Percentiles rank a stretch among this genome's conserved stretches.
Evolutionary conservation across 2,797 vertebrate genomes (phyloP).

Genomic region (Phyllotis vaccarum): DNA sequence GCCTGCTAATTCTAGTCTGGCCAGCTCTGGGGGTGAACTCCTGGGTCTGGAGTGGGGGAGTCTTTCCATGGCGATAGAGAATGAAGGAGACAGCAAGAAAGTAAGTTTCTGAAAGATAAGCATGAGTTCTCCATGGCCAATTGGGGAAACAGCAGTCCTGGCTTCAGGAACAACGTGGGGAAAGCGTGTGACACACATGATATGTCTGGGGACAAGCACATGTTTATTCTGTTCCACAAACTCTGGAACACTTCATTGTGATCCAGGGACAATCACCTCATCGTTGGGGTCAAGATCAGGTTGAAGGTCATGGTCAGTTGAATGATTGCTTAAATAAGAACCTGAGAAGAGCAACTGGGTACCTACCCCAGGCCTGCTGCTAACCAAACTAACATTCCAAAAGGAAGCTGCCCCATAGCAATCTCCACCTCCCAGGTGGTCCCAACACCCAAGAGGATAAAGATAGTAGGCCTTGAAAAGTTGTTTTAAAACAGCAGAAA

Average conservation of each 20-base stretch:
- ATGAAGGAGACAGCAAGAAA: neutral
- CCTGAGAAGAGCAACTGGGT: neutral
- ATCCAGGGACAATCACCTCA: neutral
- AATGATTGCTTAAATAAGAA: neutral
- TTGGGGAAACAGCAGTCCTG: neutral
- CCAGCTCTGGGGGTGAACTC: neutral
- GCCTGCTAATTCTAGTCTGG: neutral
- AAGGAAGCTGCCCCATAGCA: neutral
- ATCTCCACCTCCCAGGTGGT: neutral
- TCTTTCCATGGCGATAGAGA: neutral
- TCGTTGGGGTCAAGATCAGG: neutral
- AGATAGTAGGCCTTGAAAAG: neutral
- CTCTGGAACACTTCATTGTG: neutral
- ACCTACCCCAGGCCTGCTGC: neutral
- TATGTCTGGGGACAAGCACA: neutral
- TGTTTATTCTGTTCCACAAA: neutral
- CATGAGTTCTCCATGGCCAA: neutral
- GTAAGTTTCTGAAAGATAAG: neutral
- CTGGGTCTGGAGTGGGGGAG: rapidly evolving
- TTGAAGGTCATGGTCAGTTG: neutral
- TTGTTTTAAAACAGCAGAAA: neutral
- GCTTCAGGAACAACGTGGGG: neutral
- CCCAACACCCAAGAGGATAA: neutral
- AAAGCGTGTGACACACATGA: neutral
- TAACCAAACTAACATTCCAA: neutral